Evolutionary conservation across 2,113 vertebrate genomes (phyloP).

Genomic region (Panthera leo): DNA sequence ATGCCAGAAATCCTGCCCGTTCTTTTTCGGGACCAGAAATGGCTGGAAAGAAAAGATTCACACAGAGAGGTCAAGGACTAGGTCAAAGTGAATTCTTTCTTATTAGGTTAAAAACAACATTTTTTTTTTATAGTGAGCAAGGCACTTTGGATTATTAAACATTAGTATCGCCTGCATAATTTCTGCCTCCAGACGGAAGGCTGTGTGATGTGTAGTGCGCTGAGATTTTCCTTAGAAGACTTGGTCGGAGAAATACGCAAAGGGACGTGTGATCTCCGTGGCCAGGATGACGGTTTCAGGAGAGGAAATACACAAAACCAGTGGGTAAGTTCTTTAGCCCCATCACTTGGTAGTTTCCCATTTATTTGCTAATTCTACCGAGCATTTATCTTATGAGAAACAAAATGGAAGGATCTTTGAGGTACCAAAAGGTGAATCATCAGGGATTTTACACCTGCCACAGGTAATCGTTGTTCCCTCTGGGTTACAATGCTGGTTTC

Average conservation of each 20-base stretch:
- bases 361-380: not conserved
- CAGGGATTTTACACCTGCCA: not conserved
- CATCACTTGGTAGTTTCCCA: not conserved
- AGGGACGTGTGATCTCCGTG: not conserved
- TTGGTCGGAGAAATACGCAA: not conserved
- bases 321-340: not conserved
- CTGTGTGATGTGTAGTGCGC: not conserved
- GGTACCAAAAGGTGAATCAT: not conserved
- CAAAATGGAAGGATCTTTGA: not conserved
- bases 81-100: not conserved
- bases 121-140: not conserved
- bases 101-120: not conserved
- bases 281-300: fast-evolving
- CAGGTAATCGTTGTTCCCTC: not conserved
- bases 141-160: not conserved
- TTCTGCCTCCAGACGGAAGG: not conserved
- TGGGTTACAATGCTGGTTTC: not conserved
- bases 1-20: conserved; percentile 47
- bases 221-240: not conserved
- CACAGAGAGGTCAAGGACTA: not conserved
- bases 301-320: not conserved
- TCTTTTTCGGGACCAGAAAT: conserved; percentile 55
- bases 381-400: not conserved
- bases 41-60: conserved; percentile 1
- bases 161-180: not conserved